These are phyloP conservation scores for Zeugodacus cucurbitae DNA, from an alignment of 1,140 invertebrate genomes.

Conservation along the genomic window DNA sequence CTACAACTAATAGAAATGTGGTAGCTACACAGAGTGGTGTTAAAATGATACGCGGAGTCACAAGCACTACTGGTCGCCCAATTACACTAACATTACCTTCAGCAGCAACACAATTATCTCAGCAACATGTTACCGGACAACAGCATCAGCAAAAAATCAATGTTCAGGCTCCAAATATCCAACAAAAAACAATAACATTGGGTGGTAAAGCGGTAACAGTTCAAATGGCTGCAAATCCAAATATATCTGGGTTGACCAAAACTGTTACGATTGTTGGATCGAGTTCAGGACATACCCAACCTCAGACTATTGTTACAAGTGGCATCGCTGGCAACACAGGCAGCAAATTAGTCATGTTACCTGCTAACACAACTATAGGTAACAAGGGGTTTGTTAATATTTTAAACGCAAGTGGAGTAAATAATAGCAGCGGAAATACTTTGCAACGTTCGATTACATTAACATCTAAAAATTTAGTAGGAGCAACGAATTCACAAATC, in stretches of 20 bases:
- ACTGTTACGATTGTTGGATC: constrained; percentile 60
- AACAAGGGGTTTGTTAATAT: constrained; percentile 58
- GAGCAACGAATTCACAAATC: not conserved
- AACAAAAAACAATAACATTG: constrained; percentile 72
- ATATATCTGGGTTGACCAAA: constrained; percentile 53
- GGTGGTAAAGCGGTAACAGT: constrained; percentile 79
- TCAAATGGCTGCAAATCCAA: constrained; percentile 68
- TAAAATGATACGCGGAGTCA: constrained; percentile 74
- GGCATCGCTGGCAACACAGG: constrained; percentile 52
- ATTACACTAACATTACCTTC: constrained; percentile 77
- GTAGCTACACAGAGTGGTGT: constrained; percentile 68
- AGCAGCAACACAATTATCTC: constrained; percentile 27
- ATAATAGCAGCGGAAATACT: constrained; percentile 22
- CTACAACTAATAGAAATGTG: constrained; percentile 63
- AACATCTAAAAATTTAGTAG: constrained; percentile 46
- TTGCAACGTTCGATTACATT: constrained; percentile 50
- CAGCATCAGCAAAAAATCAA: constrained; percentile 46
- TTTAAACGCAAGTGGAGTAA: constrained; percentile 49
- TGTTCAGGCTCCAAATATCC: constrained; percentile 23
- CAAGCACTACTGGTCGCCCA: constrained; percentile 70
- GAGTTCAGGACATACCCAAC: constrained; percentile 52
- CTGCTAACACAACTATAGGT: constrained; percentile 49
- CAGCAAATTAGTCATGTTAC: constrained; percentile 60
- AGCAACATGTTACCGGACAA: constrained; percentile 39
- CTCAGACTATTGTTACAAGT: constrained; percentile 69